Evolutionary conservation across 2,797 vertebrate genomes (phyloP).

Genomic region (Varecia variegata): DNA sequence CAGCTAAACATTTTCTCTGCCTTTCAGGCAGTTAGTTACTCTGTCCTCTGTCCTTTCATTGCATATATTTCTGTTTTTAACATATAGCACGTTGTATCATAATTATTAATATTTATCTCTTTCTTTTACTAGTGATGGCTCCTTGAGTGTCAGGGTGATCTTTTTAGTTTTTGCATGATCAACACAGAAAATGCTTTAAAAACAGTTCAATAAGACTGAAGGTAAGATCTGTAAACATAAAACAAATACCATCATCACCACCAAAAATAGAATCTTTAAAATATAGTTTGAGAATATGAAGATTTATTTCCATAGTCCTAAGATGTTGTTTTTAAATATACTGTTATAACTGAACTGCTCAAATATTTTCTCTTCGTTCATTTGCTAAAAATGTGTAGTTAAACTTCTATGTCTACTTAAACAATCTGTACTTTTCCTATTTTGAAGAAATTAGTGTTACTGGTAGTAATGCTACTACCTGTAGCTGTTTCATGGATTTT

Average conservation of each 20-base stretch:
- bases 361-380: not conserved
- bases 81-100: not conserved
- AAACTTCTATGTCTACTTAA: not conserved
- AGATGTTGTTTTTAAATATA: not conserved
- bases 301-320: not conserved
- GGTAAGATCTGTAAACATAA: not conserved
- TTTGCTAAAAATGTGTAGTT: not conserved
- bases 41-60: not conserved
- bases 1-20: not conserved
- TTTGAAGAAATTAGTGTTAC: not conserved
- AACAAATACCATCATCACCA: not conserved
- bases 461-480: not conserved
- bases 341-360: not conserved
- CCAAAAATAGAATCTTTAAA: not conserved
- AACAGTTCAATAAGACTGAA: not conserved
- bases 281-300: not conserved
- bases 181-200: not conserved
- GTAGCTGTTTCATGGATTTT: not conserved
- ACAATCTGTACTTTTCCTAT: not conserved
- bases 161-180: constrained; percentile 28
- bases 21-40: not conserved
- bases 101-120: not conserved
- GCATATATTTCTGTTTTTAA: not conserved
- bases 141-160: not conserved
- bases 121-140: not conserved